Base-by-base conservation (phyloP, 1,140 invertebrate species). In the Bombyx mandarina region DNA sequence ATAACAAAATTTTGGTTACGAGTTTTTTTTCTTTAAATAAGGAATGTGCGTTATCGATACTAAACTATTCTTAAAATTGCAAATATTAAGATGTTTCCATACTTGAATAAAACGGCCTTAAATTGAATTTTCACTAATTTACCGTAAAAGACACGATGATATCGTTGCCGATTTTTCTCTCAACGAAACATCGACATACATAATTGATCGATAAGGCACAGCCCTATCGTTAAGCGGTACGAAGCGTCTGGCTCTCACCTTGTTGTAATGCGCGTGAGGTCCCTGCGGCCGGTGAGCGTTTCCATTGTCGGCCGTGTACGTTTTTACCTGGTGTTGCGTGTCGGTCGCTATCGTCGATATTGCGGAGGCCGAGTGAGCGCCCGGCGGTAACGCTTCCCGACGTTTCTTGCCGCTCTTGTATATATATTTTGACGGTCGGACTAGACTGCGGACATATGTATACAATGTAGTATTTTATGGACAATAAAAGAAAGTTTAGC, bases 291-390 rank as follows among this genome's bases (percentile, higher is more conserved):
- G 89, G 73, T 89, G 89, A 78, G 89, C 89, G 89, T 93, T 92
- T 86, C 95, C 95, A 91, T 97, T 97, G 89, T 96, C 97, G 90
- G 97, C 97, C 91, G 96, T 96, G 91, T 97, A 98, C 78, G 97
- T 96, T 91, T 97, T 98, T 88, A 98, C 95, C 86, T 89, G 88
- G 67, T 89, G 88, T 73, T 86, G 88, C 74, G 81, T 82, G 72
- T 82, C 77, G 54, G 79, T 77, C 54, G 79, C 84, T 22, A 89
- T 89, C 42, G 88, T 89, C 10, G 77, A 81, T 51, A 88, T 88
- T 18, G 75, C 84, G 18, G 79, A 79, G 35, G 71, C 79, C 3
- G 71, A 71, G 46, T 66, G 70, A 26, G 64, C 68, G 48, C 71
- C 71, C 42, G 57, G 61, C 7, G 62, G 63, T 51, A 63, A 45